Conservation (phyloP, 2,888 invertebrate species). For the Melolontha melolontha region DNA sequence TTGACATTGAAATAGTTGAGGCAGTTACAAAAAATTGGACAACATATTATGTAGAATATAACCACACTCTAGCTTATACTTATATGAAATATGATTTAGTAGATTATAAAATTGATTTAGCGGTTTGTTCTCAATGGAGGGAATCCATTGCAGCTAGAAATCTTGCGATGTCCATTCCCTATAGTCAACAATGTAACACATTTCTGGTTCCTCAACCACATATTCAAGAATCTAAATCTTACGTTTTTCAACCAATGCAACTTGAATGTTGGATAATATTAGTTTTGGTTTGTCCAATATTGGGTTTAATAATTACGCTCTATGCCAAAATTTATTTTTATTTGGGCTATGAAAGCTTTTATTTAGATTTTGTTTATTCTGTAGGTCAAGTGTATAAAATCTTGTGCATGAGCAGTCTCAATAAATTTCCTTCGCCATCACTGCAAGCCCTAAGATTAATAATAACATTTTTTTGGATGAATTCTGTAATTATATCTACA, state of each 20-base stretch:
- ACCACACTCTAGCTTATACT: conserved; percentile 1
- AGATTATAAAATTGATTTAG: conserved; percentile 23
- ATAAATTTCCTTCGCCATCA: conserved; percentile 33
- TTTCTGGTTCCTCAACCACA: conserved; percentile 49
- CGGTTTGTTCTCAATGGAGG: conserved; percentile 40
- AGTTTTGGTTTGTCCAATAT: conserved; percentile 8
- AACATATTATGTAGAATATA: conserved; percentile 16
- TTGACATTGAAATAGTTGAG: conserved; percentile 36
- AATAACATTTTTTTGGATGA: conserved; percentile 36
- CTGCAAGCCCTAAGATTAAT: conserved; percentile 31
- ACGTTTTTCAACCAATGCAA: conserved; percentile 36
- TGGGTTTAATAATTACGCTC: conserved; percentile 13
- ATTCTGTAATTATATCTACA: conserved; percentile 35
- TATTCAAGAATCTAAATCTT: conserved; percentile 31
- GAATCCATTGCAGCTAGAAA: background rate
- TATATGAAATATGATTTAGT: conserved; percentile 31
- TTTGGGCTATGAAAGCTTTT: conserved; percentile 12
- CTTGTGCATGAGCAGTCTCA: conserved; percentile 17
- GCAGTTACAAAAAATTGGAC: conserved; percentile 32
- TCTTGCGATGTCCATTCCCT: conserved; percentile 41
- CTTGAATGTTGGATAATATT: conserved; percentile 27
- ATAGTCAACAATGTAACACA: conserved; percentile 47
- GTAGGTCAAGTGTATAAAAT: conserved; percentile 23
- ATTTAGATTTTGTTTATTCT: conserved; percentile 23
- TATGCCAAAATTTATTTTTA: conserved; percentile 33